Percentiles rank a stretch among this genome's conserved stretches.
Evolutionary conservation across 2,113 vertebrate genomes (phyloP).

Genomic region (Cyanoramphus novaezelandiae): DNA sequence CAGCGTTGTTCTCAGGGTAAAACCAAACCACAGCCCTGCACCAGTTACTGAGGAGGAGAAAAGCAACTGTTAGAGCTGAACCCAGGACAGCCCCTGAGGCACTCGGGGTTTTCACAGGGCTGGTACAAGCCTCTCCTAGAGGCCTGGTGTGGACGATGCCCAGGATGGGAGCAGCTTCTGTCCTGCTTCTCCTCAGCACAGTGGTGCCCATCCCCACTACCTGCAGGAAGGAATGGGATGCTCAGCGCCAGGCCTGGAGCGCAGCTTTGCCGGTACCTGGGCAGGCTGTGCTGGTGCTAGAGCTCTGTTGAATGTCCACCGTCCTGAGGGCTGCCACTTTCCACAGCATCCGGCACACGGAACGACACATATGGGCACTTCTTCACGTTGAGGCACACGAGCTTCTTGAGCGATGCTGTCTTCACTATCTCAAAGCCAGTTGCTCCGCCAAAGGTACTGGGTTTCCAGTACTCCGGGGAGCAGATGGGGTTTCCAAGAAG

Average conservation of each 20-base stretch:
- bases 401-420: constrained; percentile 81
- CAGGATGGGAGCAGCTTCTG: background rate
- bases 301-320: constrained; percentile 64
- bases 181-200: background rate
- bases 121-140: background rate
- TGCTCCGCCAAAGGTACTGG: constrained; percentile 92
- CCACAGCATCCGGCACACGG: constrained; percentile 55
- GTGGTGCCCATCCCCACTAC: background rate
- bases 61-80: background rate
- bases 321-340: background rate
- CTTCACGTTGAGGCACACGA: constrained; percentile 90
- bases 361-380: constrained; percentile 89
- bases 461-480: constrained; percentile 95
- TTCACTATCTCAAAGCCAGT: constrained; percentile 88
- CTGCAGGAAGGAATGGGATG: background rate
- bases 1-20: background rate
- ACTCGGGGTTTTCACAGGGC: background rate
- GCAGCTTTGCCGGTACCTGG: background rate
- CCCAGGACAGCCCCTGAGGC: background rate
- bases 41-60: background rate
- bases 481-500: constrained; percentile 95
- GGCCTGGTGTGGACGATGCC: background rate
- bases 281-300: background rate
- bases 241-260: background rate
- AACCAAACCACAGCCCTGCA: background rate